Conservation (phyloP, 1,140 invertebrate species). For the Drosophila kurseongensis region DNA sequence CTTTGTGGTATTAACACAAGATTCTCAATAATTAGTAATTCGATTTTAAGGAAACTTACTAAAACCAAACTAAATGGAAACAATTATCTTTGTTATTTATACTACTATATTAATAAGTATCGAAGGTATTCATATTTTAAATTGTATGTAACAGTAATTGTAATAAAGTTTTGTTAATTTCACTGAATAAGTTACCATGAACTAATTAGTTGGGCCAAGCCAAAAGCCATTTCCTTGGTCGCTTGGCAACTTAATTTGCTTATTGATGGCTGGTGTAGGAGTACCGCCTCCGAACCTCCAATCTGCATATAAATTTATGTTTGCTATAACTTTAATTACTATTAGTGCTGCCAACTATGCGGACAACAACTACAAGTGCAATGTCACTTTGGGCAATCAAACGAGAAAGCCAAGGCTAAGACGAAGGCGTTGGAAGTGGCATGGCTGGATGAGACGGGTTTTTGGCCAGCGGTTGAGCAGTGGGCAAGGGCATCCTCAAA, state of each 20-base stretch:
- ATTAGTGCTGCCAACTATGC: conserved; percentile 54
- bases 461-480: conserved; percentile 16
- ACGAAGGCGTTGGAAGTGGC: conserved; percentile 28
- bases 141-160: too few species aligned
- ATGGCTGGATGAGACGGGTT: not conserved
- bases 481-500: conserved; percentile 58
- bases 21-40: not conserved
- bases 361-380: conserved; percentile 41
- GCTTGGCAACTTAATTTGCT: conserved; percentile 32
- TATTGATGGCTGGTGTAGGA: conserved; percentile 36
- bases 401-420: conserved; percentile 52
- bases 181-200: conserved; percentile 3
- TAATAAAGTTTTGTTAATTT: not conserved
- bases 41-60: not conserved
- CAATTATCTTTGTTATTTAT: too few species aligned
- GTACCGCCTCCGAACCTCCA: conserved; percentile 11
- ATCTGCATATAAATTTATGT: conserved; percentile 65
- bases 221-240: not conserved
- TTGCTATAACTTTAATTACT: conserved; percentile 78
- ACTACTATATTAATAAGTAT: too few species aligned
- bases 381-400: conserved; percentile 77
- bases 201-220: conserved; percentile 12
- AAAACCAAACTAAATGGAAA: not conserved
- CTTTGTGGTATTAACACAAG: not conserved
- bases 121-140: too few species aligned